Evolutionary conservation across 2,888 invertebrate species (phyloP).

Genomic region (Cerastis leucographa): DNA sequence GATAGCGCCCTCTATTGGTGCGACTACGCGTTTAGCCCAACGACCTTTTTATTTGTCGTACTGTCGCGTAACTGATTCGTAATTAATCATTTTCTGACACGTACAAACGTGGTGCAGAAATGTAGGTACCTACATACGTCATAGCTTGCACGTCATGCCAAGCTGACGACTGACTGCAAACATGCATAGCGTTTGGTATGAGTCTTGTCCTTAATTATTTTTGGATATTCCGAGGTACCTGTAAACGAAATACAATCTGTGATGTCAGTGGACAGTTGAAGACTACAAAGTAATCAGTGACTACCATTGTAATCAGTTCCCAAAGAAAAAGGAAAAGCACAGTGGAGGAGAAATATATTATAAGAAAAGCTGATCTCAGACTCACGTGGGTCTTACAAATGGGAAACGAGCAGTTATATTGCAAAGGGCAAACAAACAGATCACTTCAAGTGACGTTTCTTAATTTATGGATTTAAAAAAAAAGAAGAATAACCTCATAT

Average conservation of each 20-base stretch:
- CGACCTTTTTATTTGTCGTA: neutral
- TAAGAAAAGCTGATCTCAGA: no score
- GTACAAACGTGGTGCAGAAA: neutral
- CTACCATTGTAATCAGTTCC: neutral
- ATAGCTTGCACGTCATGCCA: neutral
- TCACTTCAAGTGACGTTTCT: no score
- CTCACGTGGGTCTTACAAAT: no score
- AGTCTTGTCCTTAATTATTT: no score
- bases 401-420: neutral
- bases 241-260: no score
- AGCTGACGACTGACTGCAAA: no score
- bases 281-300: neutral
- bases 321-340: neutral
- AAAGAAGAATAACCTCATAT: no score
- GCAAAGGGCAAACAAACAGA: neutral
- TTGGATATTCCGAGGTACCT: no score
- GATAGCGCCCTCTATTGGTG: neutral
- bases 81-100: neutral
- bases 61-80: neutral
- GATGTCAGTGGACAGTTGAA: no score
- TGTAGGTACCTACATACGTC: neutral
- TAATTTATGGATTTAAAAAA: no score
- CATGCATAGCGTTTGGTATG: neutral
- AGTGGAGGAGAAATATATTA: no score
- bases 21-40: neutral